Conservation (phyloP, 2,797 vertebrate genomes). For the Manis javanica region DNA sequence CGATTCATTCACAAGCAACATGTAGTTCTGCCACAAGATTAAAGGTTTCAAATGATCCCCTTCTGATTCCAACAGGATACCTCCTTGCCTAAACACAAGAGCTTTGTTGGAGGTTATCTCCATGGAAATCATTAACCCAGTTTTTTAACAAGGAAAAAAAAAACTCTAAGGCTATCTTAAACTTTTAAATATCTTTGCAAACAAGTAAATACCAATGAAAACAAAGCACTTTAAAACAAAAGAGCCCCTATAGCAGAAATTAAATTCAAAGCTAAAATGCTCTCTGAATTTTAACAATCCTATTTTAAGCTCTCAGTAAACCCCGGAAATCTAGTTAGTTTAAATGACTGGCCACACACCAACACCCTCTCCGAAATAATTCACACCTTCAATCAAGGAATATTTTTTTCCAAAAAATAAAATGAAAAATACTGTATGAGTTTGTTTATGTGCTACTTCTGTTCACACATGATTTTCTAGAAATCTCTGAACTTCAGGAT, state of each 20-base stretch:
- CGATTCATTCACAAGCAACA: not conserved
- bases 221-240: slow-evolving; percentile 12
- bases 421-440: no score
- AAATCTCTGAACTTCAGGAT: slow-evolving; percentile 51
- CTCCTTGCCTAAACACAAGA: not conserved
- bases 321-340: slow-evolving; percentile 54
- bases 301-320: slow-evolving; percentile 53
- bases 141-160: slow-evolving; percentile 37
- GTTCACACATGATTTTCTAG: slow-evolving; percentile 31
- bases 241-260: slow-evolving; percentile 22
- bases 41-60: not conserved
- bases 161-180: slow-evolving; percentile 38
- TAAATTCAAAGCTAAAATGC: slow-evolving; percentile 44
- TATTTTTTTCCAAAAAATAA: not conserved
- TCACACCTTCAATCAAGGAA: slow-evolving; percentile 66
- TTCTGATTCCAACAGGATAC: not conserved
- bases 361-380: slow-evolving; percentile 31
- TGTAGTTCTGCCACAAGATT: not conserved
- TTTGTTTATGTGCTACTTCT: not conserved
- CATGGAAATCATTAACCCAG: slow-evolving; percentile 41
- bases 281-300: slow-evolving; percentile 68
- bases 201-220: slow-evolving; percentile 39
- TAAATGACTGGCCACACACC: slow-evolving; percentile 54
- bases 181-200: slow-evolving; percentile 55
- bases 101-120: not conserved